Percentiles rank a stretch among this genome's conserved stretches.
These are phyloP conservation scores for Amblyraja radiata DNA, from an alignment of 2,797 vertebrate genomes.

Conservation along the genomic window DNA sequence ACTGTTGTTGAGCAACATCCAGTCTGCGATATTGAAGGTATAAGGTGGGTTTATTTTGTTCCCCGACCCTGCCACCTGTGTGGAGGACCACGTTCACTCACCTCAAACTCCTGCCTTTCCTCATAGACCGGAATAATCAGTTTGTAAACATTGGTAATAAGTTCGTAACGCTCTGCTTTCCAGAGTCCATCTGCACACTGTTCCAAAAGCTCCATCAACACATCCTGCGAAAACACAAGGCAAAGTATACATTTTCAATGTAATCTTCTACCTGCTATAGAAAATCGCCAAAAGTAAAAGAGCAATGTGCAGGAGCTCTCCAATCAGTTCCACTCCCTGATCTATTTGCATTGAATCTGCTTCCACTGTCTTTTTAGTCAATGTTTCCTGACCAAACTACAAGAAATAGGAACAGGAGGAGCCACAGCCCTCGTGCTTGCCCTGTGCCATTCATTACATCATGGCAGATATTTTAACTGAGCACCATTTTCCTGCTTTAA, in stretches of 20 bases:
- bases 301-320: not conserved
- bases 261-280: not conserved
- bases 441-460: no score
- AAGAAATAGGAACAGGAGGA: no score
- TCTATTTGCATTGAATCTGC: not conserved
- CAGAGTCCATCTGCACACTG: slow-evolving; percentile 93
- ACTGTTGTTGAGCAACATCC: not conserved
- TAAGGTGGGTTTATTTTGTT: not conserved
- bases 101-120: slow-evolving; percentile 92
- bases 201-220: slow-evolving; percentile 88
- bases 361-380: no score
- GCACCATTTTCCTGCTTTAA: no score
- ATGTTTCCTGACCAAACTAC: no score
- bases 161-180: slow-evolving; percentile 97
- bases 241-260: not conserved
- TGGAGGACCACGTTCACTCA: slow-evolving; percentile 46
- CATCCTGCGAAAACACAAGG: slow-evolving; percentile 66
- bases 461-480: no score
- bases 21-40: not conserved
- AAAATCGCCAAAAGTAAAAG: not conserved
- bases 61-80: not conserved
- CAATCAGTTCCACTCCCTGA: not conserved
- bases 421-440: no score
- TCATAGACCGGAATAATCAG: slow-evolving; percentile 96
- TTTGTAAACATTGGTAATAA: slow-evolving; percentile 90